These are phyloP conservation scores for Panthera uncia DNA, from an alignment of 2,113 vertebrate genomes.

Conservation along the genomic window DNA sequence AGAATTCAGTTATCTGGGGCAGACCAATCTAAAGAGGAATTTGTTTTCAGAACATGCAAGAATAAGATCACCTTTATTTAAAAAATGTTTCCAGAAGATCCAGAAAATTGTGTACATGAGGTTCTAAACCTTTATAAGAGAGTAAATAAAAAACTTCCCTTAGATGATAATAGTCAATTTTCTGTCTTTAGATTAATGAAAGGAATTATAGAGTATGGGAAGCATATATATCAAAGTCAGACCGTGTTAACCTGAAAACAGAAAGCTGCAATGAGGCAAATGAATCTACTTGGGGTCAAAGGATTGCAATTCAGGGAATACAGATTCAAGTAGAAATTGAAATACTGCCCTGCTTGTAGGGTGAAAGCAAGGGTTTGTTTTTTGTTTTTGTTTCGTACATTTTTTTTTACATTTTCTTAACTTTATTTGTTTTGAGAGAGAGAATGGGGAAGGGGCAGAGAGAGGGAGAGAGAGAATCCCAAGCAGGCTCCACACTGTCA, in stretches of 20 bases:
- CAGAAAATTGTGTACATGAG: not conserved
- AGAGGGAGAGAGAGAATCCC: too few species aligned
- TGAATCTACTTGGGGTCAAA: not conserved
- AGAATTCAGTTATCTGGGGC: not conserved
- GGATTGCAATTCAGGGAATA: not conserved
- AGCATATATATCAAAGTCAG: not conserved
- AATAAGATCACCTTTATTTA: not conserved
- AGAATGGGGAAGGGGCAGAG: too few species aligned
- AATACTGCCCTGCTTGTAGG: not conserved
- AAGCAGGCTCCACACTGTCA: too few species aligned
- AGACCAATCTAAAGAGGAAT: not conserved
- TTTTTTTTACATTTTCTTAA: too few species aligned
- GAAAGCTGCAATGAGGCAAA: not conserved
- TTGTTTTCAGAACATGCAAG: not conserved
- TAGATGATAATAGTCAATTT: not conserved
- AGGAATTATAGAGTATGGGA: not conserved
- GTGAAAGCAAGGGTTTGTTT: not conserved
- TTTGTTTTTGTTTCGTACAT: too few species aligned
- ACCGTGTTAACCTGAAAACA: not conserved
- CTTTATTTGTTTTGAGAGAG: too few species aligned
- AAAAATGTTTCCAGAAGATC: not conserved
- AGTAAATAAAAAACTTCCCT: not conserved
- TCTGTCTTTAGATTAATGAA: not conserved
- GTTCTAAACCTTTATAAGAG: not conserved
- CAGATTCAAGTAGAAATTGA: not conserved